phyloP scores from a whole-genome alignment of 2,113 vertebrate genomes.

The Stigmatopora nigra region DNA sequence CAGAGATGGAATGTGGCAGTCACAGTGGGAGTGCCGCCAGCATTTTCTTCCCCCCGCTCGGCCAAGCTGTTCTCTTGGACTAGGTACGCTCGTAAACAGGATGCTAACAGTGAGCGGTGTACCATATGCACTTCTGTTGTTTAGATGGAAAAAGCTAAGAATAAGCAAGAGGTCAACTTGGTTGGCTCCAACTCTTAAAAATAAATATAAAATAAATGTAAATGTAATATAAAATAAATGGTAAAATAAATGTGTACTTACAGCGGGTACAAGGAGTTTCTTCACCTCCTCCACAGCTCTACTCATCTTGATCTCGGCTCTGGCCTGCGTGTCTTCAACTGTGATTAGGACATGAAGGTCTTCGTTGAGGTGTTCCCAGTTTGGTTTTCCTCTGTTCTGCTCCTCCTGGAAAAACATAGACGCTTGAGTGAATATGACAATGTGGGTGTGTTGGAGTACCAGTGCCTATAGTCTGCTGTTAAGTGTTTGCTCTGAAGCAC shows the following conservation, averaged over 20 bases:
- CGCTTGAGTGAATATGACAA: constrained; percentile 38
- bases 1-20: constrained; percentile 41
- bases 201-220: neutral
- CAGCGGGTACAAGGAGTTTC: constrained; percentile 79
- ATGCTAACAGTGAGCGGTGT: constrained; percentile 36
- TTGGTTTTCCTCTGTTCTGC: constrained; percentile 79
- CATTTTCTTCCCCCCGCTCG: constrained; percentile 11
- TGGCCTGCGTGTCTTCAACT: constrained; percentile 75
- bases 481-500: constrained; percentile 58
- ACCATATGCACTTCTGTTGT: constrained; percentile 44
- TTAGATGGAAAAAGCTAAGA: constrained; percentile 3
- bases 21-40: constrained; percentile 41
- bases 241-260: constrained; percentile 52
- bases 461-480: constrained; percentile 54
- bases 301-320: constrained; percentile 77
- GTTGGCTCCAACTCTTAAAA: neutral
- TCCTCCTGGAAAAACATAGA: constrained; percentile 66
- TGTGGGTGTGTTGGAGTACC: constrained; percentile 37
- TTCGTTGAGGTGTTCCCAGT: constrained; percentile 80
- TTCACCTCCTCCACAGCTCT: constrained; percentile 78
- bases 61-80: constrained; percentile 40
- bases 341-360: constrained; percentile 78
- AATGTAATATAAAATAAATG: neutral
- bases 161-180: constrained; percentile 16
- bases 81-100: constrained; percentile 56